Conservation (phyloP, 2,113 vertebrate genomes). For the Murina feae region DNA sequence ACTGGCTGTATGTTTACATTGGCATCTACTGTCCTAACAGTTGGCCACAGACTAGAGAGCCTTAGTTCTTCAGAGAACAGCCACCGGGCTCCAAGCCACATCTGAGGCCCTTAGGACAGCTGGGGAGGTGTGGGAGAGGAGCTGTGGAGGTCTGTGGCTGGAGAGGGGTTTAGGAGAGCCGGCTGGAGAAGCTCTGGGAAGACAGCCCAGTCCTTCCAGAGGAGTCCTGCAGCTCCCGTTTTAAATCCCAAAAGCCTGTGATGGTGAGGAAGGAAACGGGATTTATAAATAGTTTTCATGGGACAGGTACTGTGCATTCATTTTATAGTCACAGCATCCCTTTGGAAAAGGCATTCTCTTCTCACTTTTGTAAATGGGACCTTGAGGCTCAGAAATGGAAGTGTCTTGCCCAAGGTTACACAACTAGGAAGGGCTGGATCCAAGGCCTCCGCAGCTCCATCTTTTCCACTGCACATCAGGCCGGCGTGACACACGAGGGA, state of each 20-base stretch:
- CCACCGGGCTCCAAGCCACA: background rate
- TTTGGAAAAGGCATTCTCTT: background rate
- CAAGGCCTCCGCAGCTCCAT: background rate
- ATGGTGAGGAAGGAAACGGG: background rate
- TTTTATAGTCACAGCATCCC: background rate
- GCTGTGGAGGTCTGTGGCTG: background rate
- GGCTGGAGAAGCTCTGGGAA: background rate
- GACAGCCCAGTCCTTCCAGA: background rate
- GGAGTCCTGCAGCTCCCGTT: background rate
- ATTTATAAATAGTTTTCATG: background rate
- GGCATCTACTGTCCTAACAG: background rate
- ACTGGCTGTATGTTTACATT: constrained; percentile 32
- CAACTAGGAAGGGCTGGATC: background rate
- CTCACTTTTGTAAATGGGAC: background rate
- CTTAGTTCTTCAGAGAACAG: background rate
- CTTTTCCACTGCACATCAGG: background rate
- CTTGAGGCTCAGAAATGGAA: background rate
- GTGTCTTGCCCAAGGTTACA: background rate
- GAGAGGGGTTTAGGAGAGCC: background rate
- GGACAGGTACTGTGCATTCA: background rate
- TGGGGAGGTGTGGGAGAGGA: background rate
- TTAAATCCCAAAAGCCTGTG: background rate
- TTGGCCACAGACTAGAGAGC: background rate
- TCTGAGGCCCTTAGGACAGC: background rate
- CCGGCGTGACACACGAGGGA: background rate